phyloP scores from a whole-genome alignment of 2,888 invertebrate genomes.

The Himalopsyche tibetana region DNA sequence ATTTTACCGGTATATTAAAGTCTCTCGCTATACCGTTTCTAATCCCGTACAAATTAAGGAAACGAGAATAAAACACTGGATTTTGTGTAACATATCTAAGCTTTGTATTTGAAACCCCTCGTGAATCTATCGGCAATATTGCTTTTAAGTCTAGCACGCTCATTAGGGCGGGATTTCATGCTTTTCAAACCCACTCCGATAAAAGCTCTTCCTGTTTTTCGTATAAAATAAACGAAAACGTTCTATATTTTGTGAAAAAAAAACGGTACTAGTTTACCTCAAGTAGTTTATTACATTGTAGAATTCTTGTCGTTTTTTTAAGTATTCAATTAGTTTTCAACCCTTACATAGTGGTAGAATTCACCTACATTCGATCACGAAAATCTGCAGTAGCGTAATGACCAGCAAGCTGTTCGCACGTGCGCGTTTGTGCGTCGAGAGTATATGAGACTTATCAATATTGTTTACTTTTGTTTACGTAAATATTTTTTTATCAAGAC shows the following conservation, averaged over 20 bases:
- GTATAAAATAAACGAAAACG: background rate
- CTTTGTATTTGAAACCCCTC: no score
- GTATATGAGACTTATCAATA: background rate
- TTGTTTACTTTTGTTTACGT: conserved; percentile 31
- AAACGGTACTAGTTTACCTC: no score
- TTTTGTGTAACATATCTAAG: no score
- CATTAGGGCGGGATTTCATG: no score
- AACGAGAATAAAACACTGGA: no score
- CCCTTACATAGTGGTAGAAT: background rate
- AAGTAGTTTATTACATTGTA: no score
- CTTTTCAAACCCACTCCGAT: no score
- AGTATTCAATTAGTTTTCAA: background rate
- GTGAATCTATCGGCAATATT: no score
- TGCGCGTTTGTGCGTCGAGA: background rate
- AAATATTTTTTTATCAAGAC: background rate
- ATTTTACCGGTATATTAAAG: no score
- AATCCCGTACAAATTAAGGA: no score
- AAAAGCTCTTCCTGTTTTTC: background rate
- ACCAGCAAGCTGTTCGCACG: background rate
- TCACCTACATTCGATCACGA: background rate
- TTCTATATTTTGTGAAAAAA: background rate
- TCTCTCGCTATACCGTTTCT: no score
- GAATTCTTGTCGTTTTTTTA: background rate
- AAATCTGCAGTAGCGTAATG: conserved; percentile 5
- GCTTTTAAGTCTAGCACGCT: no score